Evolutionary conservation across 2,797 vertebrate species (phyloP).

Genomic region (Halcyon leucocephala): DNA sequence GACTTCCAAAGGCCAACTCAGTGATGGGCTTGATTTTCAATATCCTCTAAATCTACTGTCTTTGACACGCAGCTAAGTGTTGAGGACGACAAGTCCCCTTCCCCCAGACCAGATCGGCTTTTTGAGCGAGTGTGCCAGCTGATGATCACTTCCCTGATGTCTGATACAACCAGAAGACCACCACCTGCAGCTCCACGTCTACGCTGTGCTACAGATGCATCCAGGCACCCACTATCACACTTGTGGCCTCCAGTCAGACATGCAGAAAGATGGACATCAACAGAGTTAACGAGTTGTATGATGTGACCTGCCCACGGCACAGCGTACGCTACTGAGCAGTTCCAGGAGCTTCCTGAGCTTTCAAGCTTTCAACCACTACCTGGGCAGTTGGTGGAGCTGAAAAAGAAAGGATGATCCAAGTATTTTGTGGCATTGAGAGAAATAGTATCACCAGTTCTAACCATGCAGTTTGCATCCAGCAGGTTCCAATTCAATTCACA

Average conservation of each 20-base stretch:
- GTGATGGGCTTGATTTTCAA: background rate
- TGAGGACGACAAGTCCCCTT: background rate
- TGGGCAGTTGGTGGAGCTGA: background rate
- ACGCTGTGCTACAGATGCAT: fast-evolving
- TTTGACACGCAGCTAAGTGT: background rate
- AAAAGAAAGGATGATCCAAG: background rate
- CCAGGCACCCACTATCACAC: background rate
- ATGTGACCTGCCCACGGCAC: background rate
- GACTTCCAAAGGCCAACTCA: background rate
- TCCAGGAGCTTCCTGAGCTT: background rate
- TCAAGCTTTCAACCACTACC: background rate
- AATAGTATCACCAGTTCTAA: background rate
- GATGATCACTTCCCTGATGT: background rate
- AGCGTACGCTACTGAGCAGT: background rate
- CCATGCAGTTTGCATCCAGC: background rate
- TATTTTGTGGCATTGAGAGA: background rate
- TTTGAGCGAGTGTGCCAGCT: background rate
- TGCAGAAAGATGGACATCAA: background rate
- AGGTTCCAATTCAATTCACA: background rate
- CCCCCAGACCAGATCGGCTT: background rate
- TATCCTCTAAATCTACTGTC: background rate
- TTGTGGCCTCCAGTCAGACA: background rate
- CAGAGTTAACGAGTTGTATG: fast-evolving
- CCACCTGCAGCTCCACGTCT: background rate
- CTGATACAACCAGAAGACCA: background rate